phyloP scores from a whole-genome alignment of 2,797 vertebrate genomes.

The Chiloscyllium punctatum region DNA sequence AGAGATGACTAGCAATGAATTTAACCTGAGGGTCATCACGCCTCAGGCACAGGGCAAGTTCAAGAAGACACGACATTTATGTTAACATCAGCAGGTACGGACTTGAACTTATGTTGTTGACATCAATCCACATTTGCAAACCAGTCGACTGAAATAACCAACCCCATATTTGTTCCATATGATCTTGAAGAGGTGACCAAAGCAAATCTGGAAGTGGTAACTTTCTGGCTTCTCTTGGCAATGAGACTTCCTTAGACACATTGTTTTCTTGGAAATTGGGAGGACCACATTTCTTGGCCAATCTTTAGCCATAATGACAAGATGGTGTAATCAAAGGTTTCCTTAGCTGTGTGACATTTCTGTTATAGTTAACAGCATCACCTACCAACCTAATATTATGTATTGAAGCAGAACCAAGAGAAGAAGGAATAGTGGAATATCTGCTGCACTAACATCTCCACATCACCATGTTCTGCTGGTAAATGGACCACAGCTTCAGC shows the following conservation, averaged over 20 bases:
- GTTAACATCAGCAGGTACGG: too few relatives aligned
- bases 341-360: not conserved
- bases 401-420: not conserved
- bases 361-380: not conserved
- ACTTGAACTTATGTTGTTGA: too few relatives aligned
- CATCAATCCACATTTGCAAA: too few relatives aligned
- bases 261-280: not conserved
- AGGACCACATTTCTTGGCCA: not conserved
- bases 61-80: too few relatives aligned
- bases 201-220: too few relatives aligned
- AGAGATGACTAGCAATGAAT: too few relatives aligned
- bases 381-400: not conserved
- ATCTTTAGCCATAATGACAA: not conserved
- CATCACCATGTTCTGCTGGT: too few relatives aligned
- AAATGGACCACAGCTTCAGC: too few relatives aligned
- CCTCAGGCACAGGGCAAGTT: too few relatives aligned
- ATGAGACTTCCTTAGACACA: not conserved
- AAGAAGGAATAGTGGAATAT: not conserved
- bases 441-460: not conserved
- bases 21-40: too few relatives aligned
- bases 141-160: too few relatives aligned
- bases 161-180: not conserved
- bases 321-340: not conserved
- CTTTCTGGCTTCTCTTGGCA: not conserved
- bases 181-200: not conserved